Evolutionary conservation across 2,888 invertebrate species (phyloP), one percentile per base, ranked within the genome.

Genomic region (Norana najaformis): DNA sequence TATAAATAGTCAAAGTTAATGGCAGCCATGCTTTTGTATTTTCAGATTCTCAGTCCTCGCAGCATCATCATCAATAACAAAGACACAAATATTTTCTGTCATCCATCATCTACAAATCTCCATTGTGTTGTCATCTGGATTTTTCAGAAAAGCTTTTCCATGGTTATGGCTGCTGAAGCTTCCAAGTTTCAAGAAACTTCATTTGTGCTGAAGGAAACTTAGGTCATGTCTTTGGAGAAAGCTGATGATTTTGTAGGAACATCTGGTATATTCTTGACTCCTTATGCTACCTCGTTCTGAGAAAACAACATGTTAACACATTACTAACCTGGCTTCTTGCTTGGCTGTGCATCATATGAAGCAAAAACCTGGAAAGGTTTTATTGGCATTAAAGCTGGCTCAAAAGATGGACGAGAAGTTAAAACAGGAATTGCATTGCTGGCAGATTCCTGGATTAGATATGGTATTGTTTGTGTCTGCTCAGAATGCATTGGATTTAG

Each of bases 1-100:
- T 69, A 69, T 69, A 69, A 69, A 69, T n/a, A n/a, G 69, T 30
- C 41, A 47, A 69, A 69, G n/a, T 69, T 30, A 69, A 69, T 69
- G 11, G n/a, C 69, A 69, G 69, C 69, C n/a, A n/a, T n/a, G 69
- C 69, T 69, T n/a, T 69, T n/a, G 30, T 69, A 69, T 69, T 69
- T 53, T 69, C n/a, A 69, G 69, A 69, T 69, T 69, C 69, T 69
- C 69, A 69, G n/a, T 69, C 69, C 69, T 69, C 69, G n/a, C 69
- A 69, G 69, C 69, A 69, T 69, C 69, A 69, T 30, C 23, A 53
- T n/a, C 69, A 69, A 69, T 69, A 69, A n/a, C 69, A 69, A n/a
- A 13, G n/a, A n/a, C 30, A 11, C 69, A 69, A 69, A 69, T 69
- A n/a, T 69, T 69, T 69, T n/a, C n/a, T n/a, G n/a, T n/a, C n/a